Conservation (phyloP, 1,140 invertebrate species). For the Pemphigus obesinymphae region DNA sequence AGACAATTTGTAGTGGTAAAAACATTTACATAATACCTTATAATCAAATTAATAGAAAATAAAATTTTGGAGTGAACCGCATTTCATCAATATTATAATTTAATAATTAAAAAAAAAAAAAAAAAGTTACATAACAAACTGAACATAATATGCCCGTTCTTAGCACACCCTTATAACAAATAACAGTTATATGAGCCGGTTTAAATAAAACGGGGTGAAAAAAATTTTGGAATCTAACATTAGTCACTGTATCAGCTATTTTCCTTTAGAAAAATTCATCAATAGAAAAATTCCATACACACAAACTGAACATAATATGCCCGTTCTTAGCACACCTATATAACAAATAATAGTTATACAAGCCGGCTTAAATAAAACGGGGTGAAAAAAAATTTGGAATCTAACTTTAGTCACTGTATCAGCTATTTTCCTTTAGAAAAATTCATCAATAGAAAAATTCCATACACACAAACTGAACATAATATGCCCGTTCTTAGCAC, state of each 20-base stretch:
- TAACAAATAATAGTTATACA: neutral
- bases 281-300: conserved; percentile 15
- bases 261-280: conserved; percentile 22
- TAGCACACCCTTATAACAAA: conserved; percentile 34
- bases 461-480: conserved; percentile 18
- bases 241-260: neutral
- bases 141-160: neutral
- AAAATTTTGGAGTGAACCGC: too few species aligned
- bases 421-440: conserved; percentile 10
- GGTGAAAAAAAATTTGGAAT: conserved; percentile 42
- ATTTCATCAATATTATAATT: neutral
- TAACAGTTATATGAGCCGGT: neutral
- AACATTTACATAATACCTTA: too few species aligned
- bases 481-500: conserved; percentile 26
- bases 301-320: neutral
- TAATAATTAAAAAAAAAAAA: neutral
- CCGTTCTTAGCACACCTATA: conserved; percentile 20
- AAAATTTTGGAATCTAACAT: neutral
- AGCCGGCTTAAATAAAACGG: conserved; percentile 27
- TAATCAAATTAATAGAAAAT: too few species aligned
- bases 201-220: conserved; percentile 43
- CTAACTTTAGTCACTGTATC: neutral
- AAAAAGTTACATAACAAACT: conserved; percentile 27
- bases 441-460: conserved; percentile 19
- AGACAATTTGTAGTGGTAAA: too few species aligned